Base-by-base conservation (phyloP, 2,888 invertebrate genomes). In the Brachypalpus laphriformis region DNA sequence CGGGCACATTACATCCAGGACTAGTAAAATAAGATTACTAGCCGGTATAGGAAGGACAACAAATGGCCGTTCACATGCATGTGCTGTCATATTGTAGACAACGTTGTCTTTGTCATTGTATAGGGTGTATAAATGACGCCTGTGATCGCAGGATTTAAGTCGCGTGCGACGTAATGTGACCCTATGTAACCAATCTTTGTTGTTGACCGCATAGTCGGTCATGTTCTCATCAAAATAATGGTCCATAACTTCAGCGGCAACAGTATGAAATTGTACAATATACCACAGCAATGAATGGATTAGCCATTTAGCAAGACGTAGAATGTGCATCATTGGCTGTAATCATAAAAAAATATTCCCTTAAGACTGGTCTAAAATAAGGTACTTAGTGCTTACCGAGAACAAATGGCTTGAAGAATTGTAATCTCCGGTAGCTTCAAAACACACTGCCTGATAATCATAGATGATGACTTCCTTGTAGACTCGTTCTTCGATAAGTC, bases 391-490 rank as follows among this genome's bases (percentile, higher is more conserved):
- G 90, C 92, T 93, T 91, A 96, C 96, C 92, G 95, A 94, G 74
- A 94, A 90, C 83, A 96, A 89, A 87, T 92, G 92, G 57, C 92
- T 92, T n/a, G 93, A 95, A 14, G 93, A 93, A 88, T 94, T 96
- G 14, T 93, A 93, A 3, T 94, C 94, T 82, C 93, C 94, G 87
- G 93, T 94, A 65, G 94, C 93, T 87, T 95, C 94, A 88, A 97
- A 96, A 91, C 98, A 98, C 18, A 97, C 96, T 0, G 96, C 97
- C 92, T 98, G 98, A 90, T 98, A 98, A 91, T 98, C 98, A 87
- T 95, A 95, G 70, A 97, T 94, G 70, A 94, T 93, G 9, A 97
- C 94, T 71, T 94, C 93, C 87, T 94, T 95, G 91, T 94, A 98
- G 37, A 98, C 95, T 7, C 94, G 94, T 82, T 96, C 95, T 77